Evolutionary conservation across 2,797 vertebrate species (phyloP).

Genomic region (Lepidocolaptes lacrymiger): DNA sequence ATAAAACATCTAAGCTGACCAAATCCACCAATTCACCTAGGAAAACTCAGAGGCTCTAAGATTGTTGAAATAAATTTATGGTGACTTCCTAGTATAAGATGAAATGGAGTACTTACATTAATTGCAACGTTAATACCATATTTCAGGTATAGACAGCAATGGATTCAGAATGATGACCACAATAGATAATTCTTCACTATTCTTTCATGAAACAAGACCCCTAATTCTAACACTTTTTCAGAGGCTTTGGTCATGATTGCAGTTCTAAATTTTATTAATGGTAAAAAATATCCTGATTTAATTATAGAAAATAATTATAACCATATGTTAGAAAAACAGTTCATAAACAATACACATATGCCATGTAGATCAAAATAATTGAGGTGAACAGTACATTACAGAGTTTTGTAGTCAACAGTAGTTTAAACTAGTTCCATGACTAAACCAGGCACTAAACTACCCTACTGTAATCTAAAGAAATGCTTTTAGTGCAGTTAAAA

Average conservation of each 20-base stretch:
- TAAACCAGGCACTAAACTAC: background rate
- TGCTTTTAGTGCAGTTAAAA: background rate
- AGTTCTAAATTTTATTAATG: background rate
- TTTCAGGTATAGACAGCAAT: background rate
- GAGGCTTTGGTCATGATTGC: background rate
- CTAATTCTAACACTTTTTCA: background rate
- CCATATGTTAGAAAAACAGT: background rate
- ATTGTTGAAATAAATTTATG: background rate
- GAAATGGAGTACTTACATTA: background rate
- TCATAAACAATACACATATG: background rate
- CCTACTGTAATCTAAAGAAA: background rate
- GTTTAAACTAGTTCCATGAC: background rate
- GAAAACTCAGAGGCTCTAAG: background rate
- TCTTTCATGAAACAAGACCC: background rate
- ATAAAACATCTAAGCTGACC: background rate
- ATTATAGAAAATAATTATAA: background rate
- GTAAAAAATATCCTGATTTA: background rate
- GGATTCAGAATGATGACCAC: background rate
- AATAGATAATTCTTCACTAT: background rate
- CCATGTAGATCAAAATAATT: background rate
- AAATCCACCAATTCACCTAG: background rate
- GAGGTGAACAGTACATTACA: background rate
- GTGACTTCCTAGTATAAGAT: fast-evolving
- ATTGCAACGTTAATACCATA: background rate
- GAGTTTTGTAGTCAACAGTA: background rate